phyloP scores from a whole-genome alignment of 2,797 vertebrate species.

The Alcedo atthis region DNA sequence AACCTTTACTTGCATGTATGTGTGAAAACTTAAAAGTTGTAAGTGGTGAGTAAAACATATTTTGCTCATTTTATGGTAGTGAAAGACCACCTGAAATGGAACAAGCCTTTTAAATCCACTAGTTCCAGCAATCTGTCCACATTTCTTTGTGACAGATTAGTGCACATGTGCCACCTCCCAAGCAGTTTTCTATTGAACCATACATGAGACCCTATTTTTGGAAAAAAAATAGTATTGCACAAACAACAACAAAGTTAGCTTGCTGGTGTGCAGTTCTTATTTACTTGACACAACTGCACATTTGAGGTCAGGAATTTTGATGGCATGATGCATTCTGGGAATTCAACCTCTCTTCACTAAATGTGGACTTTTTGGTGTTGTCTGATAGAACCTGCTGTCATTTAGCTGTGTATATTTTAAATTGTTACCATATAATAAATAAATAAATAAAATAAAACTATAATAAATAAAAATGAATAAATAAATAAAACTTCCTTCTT shows the following conservation, averaged over 20 bases:
- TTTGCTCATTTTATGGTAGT: not conserved
- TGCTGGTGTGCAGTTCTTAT: not conserved
- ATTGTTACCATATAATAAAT: not conserved
- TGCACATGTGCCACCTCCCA: not conserved
- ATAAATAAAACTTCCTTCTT: not conserved
- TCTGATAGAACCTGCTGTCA: not conserved
- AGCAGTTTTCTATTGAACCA: not conserved
- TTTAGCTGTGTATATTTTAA: not conserved
- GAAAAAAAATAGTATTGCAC: not conserved
- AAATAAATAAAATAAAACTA: too few species aligned
- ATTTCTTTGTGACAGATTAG: not conserved
- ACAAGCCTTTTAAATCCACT: not conserved
- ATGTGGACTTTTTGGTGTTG: not conserved
- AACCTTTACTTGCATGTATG: not conserved
- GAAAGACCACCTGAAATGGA: not conserved
- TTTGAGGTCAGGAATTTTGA: not conserved
- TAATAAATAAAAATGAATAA: too few species aligned
- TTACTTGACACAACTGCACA: not conserved
- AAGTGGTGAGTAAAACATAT: not conserved
- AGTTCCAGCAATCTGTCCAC: not conserved
- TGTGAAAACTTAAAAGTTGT: not conserved
- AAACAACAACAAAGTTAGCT: not conserved
- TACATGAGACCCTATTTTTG: not conserved
- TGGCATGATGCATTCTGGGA: not conserved
- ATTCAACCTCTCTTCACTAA: not conserved